Percentiles rank a stretch among this genome's conserved stretches.
These are phyloP conservation scores for Carassius auratus DNA, from an alignment of 2,113 vertebrate species.

Conservation along the genomic window DNA sequence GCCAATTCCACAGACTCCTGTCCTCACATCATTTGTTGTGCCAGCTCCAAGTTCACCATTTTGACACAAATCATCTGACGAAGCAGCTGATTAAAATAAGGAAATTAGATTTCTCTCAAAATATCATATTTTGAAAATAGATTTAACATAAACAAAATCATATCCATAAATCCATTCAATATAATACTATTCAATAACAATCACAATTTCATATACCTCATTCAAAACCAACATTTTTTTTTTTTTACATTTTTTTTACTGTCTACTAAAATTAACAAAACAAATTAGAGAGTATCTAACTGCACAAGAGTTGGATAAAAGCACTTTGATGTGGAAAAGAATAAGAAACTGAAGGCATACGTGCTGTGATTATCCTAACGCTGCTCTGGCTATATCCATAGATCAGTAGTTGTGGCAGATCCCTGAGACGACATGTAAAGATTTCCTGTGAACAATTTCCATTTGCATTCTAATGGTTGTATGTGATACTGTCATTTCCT, in stretches of 20 bases:
- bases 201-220: background rate
- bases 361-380: background rate
- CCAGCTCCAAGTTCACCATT: slow-evolving; percentile 22
- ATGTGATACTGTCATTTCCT: background rate
- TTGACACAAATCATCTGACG: background rate
- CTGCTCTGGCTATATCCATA: slow-evolving; percentile 14
- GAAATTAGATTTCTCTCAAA: background rate
- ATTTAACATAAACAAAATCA: too few relatives aligned
- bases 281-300: slow-evolving; percentile 55
- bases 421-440: slow-evolving; percentile 37
- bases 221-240: background rate
- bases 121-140: too few relatives aligned
- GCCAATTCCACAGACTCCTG: slow-evolving; percentile 3
- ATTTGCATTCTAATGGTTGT: background rate
- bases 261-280: slow-evolving; percentile 68
- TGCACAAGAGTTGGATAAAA: background rate
- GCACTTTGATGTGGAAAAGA: background rate
- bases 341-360: background rate
- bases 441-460: slow-evolving; percentile 13
- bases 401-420: background rate
- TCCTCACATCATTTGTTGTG: background rate
- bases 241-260: too few relatives aligned
- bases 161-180: background rate
- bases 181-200: background rate
- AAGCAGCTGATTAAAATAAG: background rate